Evolutionary conservation across 2,888 invertebrate species (phyloP), one percentile per base, ranked within the genome.

Genomic region (Drosophila subsilvestris): DNA sequence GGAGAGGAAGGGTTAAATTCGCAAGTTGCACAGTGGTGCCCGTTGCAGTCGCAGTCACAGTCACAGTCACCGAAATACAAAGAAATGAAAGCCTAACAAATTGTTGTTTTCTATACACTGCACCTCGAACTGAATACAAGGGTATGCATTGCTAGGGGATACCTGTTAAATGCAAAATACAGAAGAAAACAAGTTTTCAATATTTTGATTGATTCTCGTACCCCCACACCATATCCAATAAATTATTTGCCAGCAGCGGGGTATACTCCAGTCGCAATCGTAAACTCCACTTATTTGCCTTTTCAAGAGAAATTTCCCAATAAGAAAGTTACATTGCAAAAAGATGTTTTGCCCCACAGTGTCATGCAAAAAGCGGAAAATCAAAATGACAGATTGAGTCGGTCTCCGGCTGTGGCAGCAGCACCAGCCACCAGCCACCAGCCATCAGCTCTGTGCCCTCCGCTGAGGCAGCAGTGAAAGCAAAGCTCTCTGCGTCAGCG

Each of bases 341-440:
- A 9, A 27, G 2, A 27, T 27, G 9, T 8, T 8, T 37, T 43
- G 27, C 63, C 63, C 63, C 83, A 80, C 63, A 65, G 80, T 80
- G 73, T 5, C 70, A 43, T 22, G 60, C 69, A 69, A 74, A 78
- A 69, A 63, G 72, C 63, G 63, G 79, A 77, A 79, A 80, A 84
- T 80, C 84, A 80, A 84, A 84, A 80, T 84, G 80, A 81, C 84
- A 81, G 80, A 80, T 74, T 18, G 37, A 66, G 63, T 66, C 42
- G 48, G 54, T 54, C 45, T 65, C 43, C 54, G 45, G 54, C 43
- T 55, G 43, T 25, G 27, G 55, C 25, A 53, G 37, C 22, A 4
- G 42, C 47, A 20, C 27, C 44, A 51, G 43, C 20, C 1, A 20
- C 20, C 20, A 20, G 20, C 20, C 20, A 3, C 27, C 44, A 51